Base-by-base conservation (phyloP, 2,888 invertebrate species). In the Cheilosia soror region DNA sequence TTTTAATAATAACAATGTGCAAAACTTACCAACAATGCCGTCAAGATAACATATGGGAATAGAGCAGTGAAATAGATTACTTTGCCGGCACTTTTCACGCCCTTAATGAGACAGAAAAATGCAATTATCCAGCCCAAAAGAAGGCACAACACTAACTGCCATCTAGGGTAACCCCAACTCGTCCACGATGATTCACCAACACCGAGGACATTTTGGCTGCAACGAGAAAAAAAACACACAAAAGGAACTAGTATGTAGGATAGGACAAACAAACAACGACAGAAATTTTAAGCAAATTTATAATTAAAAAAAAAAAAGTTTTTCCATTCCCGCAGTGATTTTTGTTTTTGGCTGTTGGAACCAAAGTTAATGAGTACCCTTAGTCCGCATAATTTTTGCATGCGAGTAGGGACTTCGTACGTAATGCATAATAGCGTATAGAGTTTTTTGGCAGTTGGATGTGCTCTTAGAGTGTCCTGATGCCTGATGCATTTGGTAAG, bases 61-160 rank as follows among this genome's bases (percentile, higher is more conserved):
- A 95, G 90, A 0, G 95, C 95, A 2, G 95, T 96, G 89, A 96
- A 95, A 90, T 95, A 95, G 58, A 95, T 95, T 55, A 96, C 96
- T 94, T 97, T 98, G 57, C 98, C 98, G 0, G 97, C 96, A 89
- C 97, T 97, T 92, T 97, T 96, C 87, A 98, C 97, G 40, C 97
- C 96, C 94, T 96, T 96, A 91, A 97, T 96, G 80, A 98, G 96
- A 91, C 97, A 97, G 88, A 98, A 94, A 93, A 96, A 98, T 82
- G 97, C 96, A 87, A 97, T 93, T 62, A 97, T 90, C 98, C 98
- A 98, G 0, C 96, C 95, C 0, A 96, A 92, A 40, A 96, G 93
- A 5, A 98, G 93, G 87, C 96, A 96, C 4, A 96, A 94, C 0
- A 96, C 96, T 69, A 98, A 93, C 90, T 97, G 96, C 96, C 96